Base-by-base conservation (phyloP, 2,888 invertebrate genomes). In the Tipula lateralis region DNA sequence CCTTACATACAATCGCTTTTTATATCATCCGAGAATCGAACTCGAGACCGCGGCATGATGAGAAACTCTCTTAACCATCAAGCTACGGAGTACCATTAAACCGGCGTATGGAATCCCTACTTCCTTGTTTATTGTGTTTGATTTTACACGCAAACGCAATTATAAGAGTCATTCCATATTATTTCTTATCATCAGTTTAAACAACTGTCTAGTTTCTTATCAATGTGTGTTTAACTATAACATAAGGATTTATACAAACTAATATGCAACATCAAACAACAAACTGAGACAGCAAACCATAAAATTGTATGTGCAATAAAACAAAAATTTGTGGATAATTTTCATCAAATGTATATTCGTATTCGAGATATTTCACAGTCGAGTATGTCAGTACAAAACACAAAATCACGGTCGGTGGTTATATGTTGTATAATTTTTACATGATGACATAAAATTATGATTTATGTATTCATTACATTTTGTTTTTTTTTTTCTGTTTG, bases 361-460 rank as follows among this genome's bases (percentile, higher is more conserved):
- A 16, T 50, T 50, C 19, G 24, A 66, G 19, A 66, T 9, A 66
- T 24, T 24, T 24, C 66, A 24, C 24, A 66, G 24, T 66, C 66
- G 66, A 24, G 44, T 44, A 66, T 24, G 24, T 66, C 9, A 24
- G n/a, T n/a, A 6, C 9, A 24, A 66, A 66, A 24, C 24, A 13
- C 24, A 12, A 24, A 66, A 66, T 66, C 66, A 66, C 66, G 24
- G 66, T 66, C 66, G 66, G 6, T 24, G 2, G 19, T 66, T 66
- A 24, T 66, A 66, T 66, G 66, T 66, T 66, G 3, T 66, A 66
- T 66, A 7, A 66, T 66, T 66, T 24, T 66, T 66, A 66, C 66
- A 66, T 66, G 66, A 66, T 66, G 66, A 66, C 66, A 66, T 66
- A 66, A 66, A 66, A 24, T 66, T 66, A 24, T 66, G 66, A 66